Base-by-base conservation (phyloP, 2,888 invertebrate species). In the Drosophila mettleri region DNA sequence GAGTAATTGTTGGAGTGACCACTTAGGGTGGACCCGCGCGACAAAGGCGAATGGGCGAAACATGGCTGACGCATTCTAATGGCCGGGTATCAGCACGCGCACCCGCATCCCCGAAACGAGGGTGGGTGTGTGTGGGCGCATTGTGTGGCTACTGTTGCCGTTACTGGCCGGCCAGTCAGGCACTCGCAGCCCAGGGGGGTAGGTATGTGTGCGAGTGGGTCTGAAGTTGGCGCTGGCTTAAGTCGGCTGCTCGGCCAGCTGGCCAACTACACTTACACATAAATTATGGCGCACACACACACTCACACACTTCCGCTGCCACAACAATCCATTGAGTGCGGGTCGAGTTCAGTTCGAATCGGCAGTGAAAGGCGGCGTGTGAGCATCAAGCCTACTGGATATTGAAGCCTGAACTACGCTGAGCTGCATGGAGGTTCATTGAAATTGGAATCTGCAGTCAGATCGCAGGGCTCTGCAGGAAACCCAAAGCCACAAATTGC, bases 401-500 rank as follows among this genome's bases (percentile, higher is more conserved):
- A 78, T 65, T 77, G 77, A 76, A 63, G 68, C 72, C 68, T 55
- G 38, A 49, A 16, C 48, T 34, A n/a, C 24, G 34, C 48, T 12
- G 27, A 48, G 43, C 5, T 24, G 45, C 33, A 31, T 38, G 36
- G 16, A 45, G 36, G 29, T 8, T 22, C 52, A 31, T 54, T 34
- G 38, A 34, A 55, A 54, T 49, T 41, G 66, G 55, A 33, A 36
- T 34, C 33, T 55, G 62, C 46, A 33, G 59, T 41, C 61, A 41
- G 57, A 59, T 61, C 46, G 36, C 61, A 61, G 69, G 64, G 59
- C 55, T 64, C n/a, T 54, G 74, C 86, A 87, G 85, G 88, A 85
- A 89, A 87, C 71, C 73, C 73, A 69, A 69, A 83, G 80, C 80
- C 86, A 74, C 80, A 86, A 86, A 86, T 86, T 86, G 80, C 88